phyloP scores from a whole-genome alignment of 2,797 vertebrate species.

The Channallabes apus region DNA sequence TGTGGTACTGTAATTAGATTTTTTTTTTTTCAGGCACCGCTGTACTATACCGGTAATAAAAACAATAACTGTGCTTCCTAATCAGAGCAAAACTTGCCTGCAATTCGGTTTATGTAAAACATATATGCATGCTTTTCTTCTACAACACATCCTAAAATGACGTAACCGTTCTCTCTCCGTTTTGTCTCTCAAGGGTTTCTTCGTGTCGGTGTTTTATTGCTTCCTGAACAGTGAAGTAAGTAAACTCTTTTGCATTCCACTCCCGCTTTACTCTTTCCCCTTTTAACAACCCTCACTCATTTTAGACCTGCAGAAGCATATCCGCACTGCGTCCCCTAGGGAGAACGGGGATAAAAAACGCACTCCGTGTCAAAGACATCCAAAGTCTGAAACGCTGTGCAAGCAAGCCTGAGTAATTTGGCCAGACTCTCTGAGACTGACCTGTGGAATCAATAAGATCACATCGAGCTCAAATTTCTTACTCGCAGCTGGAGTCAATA shows the following conservation, averaged over 20 bases:
- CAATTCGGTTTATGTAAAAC: background rate
- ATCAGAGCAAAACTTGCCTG: slow-evolving; percentile 1
- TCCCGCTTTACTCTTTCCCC: slow-evolving; percentile 3
- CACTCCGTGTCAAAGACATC: slow-evolving; percentile 23
- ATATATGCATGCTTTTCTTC: slow-evolving; percentile 2
- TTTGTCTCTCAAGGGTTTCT: slow-evolving; percentile 84
- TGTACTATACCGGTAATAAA: slow-evolving; percentile 5
- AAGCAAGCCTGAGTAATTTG: slow-evolving; percentile 41
- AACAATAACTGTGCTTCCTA: background rate
- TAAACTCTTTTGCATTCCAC: slow-evolving; percentile 20
- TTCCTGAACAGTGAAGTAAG: slow-evolving; percentile 99
- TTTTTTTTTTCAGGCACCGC: background rate
- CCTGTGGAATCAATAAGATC: slow-evolving; percentile 46
- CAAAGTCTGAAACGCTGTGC: slow-evolving; percentile 31
- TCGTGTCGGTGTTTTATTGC: slow-evolving; percentile 98
- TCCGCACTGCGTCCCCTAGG: background rate
- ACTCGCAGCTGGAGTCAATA: slow-evolving; percentile 15
- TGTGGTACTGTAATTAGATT: slow-evolving; percentile 2
- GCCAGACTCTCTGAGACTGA: slow-evolving; percentile 31
- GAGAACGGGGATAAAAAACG: slow-evolving; percentile 31
- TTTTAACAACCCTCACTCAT: slow-evolving; percentile 5
- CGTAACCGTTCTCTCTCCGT: background rate
- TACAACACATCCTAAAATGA: slow-evolving; percentile 6
- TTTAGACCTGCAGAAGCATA: background rate
- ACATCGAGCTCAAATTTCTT: slow-evolving; percentile 7